Percentiles rank a stretch among this genome's conserved stretches.
phyloP scores from a whole-genome alignment of 2,888 invertebrate genomes.

The Trissolcus brochymenae region DNA sequence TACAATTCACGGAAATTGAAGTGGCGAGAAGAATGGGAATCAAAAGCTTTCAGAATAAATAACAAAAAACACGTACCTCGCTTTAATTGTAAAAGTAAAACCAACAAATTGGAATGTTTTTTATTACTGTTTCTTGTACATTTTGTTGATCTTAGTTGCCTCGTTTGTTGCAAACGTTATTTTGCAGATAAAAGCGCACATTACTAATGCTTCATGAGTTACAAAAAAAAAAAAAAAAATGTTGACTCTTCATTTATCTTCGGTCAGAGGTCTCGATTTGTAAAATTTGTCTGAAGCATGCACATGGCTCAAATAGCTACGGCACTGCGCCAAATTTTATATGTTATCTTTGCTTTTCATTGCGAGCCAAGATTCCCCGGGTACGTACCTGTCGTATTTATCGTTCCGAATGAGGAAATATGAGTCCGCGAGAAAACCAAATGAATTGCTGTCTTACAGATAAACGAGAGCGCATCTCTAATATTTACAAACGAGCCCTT shows the following conservation, averaged over 20 bases:
- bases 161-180: too few relatives aligned
- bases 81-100: too few relatives aligned
- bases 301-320: constrained; percentile 19
- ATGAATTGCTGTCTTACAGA: constrained; percentile 31
- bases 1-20: neutral
- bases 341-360: constrained; percentile 31
- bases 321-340: constrained; percentile 38
- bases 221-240: neutral
- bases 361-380: constrained; percentile 43
- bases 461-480: constrained; percentile 13
- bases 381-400: constrained; percentile 50
- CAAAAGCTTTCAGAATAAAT: too few relatives aligned
- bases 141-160: too few relatives aligned
- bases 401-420: constrained; percentile 41
- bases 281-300: constrained; percentile 20
- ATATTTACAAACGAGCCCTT: constrained; percentile 15
- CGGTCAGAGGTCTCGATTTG: constrained; percentile 11
- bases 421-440: constrained; percentile 33
- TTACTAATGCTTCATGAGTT: too few relatives aligned
- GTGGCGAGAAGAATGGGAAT: too few relatives aligned
- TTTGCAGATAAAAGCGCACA: too few relatives aligned
- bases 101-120: too few relatives aligned
- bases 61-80: too few relatives aligned
- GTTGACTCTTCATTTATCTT: neutral
- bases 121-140: too few relatives aligned